A percentile compares a stretch with the other conserved stretches of the same genome.
These are phyloP conservation scores for Ammodytes marinus DNA, from an alignment of 2,113 vertebrate genomes.

Conservation along the genomic window DNA sequence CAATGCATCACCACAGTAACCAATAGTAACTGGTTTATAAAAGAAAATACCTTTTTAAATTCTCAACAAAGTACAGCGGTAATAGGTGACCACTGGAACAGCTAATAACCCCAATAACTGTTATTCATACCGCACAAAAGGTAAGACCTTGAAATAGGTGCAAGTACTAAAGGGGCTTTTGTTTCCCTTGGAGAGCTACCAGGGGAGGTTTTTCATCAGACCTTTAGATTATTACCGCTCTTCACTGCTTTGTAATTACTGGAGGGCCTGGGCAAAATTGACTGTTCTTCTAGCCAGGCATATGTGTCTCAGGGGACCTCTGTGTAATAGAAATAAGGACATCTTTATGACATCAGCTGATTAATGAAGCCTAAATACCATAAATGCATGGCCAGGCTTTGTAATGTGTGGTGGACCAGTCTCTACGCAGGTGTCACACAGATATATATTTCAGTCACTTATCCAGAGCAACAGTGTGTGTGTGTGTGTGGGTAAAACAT, in stretches of 20 bases:
- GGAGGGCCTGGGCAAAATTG: background rate
- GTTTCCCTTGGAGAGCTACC: slow-evolving; percentile 26
- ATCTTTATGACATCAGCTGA: slow-evolving; percentile 36
- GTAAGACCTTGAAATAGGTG: slow-evolving; percentile 20
- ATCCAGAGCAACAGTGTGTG: background rate
- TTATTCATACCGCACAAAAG: slow-evolving; percentile 30
- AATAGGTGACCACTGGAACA: background rate
- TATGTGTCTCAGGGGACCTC: slow-evolving; percentile 25
- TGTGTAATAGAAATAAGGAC: slow-evolving; percentile 40
- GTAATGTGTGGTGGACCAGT: slow-evolving; percentile 6
- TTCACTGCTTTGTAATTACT: slow-evolving; percentile 54
- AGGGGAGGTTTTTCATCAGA: slow-evolving; percentile 31
- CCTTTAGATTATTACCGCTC: slow-evolving; percentile 33
- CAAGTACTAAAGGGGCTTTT: slow-evolving; percentile 23
- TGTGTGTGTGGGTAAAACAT: background rate
- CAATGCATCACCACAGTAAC: background rate
- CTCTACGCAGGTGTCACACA: background rate
- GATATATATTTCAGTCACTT: slow-evolving; percentile 19
- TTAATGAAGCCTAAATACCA: slow-evolving; percentile 23
- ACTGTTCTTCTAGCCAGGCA: slow-evolving; percentile 15
- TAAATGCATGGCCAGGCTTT: background rate
- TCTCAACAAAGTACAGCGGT: background rate
- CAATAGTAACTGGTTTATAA: background rate
- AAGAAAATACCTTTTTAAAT: background rate
- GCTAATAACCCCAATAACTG: slow-evolving; percentile 19